Conservation (phyloP, 2,888 invertebrate genomes). For the Polia nebulosa region DNA sequence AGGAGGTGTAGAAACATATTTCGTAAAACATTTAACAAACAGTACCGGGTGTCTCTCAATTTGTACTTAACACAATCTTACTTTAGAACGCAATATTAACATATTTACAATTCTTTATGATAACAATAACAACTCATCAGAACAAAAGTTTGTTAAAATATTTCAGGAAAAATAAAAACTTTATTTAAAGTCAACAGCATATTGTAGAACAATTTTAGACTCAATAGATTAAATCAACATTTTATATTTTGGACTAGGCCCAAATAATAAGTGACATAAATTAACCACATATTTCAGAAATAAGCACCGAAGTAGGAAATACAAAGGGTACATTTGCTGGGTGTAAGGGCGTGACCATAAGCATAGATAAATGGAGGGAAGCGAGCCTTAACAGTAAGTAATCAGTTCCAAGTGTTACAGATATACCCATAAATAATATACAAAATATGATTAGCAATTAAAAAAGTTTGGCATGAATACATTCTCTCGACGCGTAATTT, state of each 20-base stretch:
- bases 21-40: constrained; percentile 22
- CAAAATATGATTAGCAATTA: constrained; percentile 49
- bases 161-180: constrained; percentile 6
- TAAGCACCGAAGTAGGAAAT: constrained; percentile 43
- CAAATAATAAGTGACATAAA: constrained; percentile 53
- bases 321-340: constrained; percentile 4
- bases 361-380: constrained; percentile 55
- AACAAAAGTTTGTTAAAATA: constrained; percentile 19
- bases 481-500: constrained; percentile 40
- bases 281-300: constrained; percentile 33
- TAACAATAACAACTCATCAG: constrained; percentile 38
- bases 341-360: constrained; percentile 14
- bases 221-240: constrained; percentile 44
- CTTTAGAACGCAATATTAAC: constrained; percentile 22
- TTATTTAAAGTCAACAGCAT: constrained; percentile 30
- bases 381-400: constrained; percentile 35
- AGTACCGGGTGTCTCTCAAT: constrained; percentile 26
- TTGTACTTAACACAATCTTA: constrained; percentile 35
- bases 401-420: constrained; percentile 35
- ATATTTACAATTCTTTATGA: constrained; percentile 23
- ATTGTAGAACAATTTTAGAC: constrained; percentile 45
- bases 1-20: constrained; percentile 45
- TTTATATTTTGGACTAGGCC: constrained; percentile 62
- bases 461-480: constrained; percentile 28
- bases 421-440: constrained; percentile 34